Evolutionary conservation across 64 coral and sea anemone genomes (phyloP).

Genomic region (Actinia tenebrosa): DNA sequence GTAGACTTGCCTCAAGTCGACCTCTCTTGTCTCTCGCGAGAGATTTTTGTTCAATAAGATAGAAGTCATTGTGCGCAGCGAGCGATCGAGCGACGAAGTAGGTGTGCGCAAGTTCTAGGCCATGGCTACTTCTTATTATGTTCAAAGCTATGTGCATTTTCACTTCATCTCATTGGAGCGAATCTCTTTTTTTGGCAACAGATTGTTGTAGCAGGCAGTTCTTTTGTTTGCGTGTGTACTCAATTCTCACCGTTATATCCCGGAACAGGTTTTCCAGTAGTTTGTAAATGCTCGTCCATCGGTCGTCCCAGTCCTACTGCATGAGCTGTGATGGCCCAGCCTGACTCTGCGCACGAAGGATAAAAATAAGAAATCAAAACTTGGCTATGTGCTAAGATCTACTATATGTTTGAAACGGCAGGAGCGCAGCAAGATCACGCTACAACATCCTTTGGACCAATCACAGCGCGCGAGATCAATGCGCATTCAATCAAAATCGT

Average conservation of each 20-base stretch:
- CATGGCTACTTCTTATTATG: too few species aligned
- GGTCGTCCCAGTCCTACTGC: constrained; percentile 84
- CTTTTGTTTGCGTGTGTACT: too few species aligned
- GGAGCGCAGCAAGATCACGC: not conserved
- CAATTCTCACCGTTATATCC: constrained; percentile 77
- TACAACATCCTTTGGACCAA: too few species aligned
- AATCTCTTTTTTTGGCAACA: too few species aligned
- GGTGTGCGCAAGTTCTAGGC: not conserved
- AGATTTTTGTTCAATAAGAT: not conserved
- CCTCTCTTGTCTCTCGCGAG: not conserved
- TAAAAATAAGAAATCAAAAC: not conserved
- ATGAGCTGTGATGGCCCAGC: constrained; percentile 98
- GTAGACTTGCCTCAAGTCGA: too few species aligned
- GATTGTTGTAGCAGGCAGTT: too few species aligned
- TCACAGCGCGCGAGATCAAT: too few species aligned
- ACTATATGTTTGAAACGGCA: not conserved
- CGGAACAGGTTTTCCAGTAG: constrained; percentile 92
- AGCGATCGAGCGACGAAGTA: too few species aligned
- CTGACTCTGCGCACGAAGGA: constrained; percentile 55
- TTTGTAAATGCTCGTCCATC: constrained; percentile 85
- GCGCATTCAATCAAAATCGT: too few species aligned
- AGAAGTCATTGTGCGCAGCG: too few species aligned
- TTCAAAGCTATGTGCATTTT: too few species aligned
- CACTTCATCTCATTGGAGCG: too few species aligned
- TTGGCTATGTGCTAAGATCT: not conserved